These are phyloP conservation scores for Agrochola macilenta DNA, from an alignment of 2,888 invertebrate genomes.

Conservation along the genomic window DNA sequence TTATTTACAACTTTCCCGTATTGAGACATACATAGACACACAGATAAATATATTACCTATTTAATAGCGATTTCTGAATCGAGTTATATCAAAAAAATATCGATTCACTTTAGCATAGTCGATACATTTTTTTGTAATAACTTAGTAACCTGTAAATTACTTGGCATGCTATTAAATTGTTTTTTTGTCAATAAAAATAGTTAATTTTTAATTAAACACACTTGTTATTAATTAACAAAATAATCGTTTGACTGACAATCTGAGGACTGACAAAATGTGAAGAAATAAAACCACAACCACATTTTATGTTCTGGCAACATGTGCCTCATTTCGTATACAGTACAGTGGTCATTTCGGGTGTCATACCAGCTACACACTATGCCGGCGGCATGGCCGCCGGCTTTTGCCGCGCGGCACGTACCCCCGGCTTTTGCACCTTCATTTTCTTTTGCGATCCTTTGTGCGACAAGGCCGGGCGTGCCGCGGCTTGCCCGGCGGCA, in stretches of 20 bases:
- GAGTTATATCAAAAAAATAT: constrained; percentile 21
- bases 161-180: not conserved
- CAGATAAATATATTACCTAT: constrained; percentile 59
- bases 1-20: constrained; percentile 90
- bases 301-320: not conserved
- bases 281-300: not conserved
- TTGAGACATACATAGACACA: constrained; percentile 73
- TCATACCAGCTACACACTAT: too few species aligned
- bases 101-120: constrained; percentile 37
- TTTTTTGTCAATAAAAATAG: not conserved
- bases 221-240: too few species aligned
- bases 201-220: not conserved
- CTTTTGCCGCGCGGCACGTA: too few species aligned
- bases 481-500: too few species aligned
- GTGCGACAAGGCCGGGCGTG: too few species aligned
- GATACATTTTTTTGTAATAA: constrained; percentile 11
- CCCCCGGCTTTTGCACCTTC: too few species aligned
- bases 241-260: not conserved
- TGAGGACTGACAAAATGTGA: not conserved
- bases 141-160: not conserved
- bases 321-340: too few species aligned
- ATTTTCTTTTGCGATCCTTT: too few species aligned
- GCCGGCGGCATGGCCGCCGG: too few species aligned
- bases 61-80: constrained; percentile 31
- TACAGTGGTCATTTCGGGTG: too few species aligned